Base-by-base conservation (phyloP, 2,113 vertebrate genomes). In the Acinonyx jubatus region DNA sequence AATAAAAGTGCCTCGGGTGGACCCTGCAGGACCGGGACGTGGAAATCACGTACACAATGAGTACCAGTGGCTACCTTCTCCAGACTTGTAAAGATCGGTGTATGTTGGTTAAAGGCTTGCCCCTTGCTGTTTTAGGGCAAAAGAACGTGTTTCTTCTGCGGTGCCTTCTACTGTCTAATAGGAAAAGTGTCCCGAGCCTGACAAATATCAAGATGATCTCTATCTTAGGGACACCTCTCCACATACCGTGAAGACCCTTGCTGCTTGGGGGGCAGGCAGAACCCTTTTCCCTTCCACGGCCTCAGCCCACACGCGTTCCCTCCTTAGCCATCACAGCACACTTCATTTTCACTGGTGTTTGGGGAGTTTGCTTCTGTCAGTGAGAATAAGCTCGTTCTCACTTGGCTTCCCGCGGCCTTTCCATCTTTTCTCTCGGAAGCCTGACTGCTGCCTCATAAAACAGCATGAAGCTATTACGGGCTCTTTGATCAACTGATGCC, bases 311-410 rank as follows among this genome's bases (percentile, higher is more conserved):
- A 13, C 0, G 0, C 68, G 5, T 45, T 71, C 86, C 57, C 86
- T 74, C 33, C 85, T 55, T 31, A 9, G 69, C 41, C 29, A 0
- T 66, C 86, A 89, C 25, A 45, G 68, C n/a, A 78, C 57, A 55
- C 48, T 97, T 89, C 69, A 71, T 98, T 98, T 97, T 98, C 91
- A 91, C 69, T 73, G 50, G 88, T 36, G 57, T 65, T 96, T 96
- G 94, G 69, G 55, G 80, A 89, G 73, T 96, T 90, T 74, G 48
- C 82, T 97, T 93, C 91, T 80, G 81, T 97, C 69, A 45, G 29
- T 29, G 87, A 83, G 84, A 69, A 92, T 69, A 74, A 84, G 48
- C 91, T 88, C 71, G 7, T 97, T 97, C 89, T 96, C 82, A 96
- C 91, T 66, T 0, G 1, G 52, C 81, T 87, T 90, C 87, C 31